Percentiles rank a stretch among this genome's conserved stretches.
phyloP scores from a whole-genome alignment of 2,888 invertebrate species.

The Phlogophora meticulosa region DNA sequence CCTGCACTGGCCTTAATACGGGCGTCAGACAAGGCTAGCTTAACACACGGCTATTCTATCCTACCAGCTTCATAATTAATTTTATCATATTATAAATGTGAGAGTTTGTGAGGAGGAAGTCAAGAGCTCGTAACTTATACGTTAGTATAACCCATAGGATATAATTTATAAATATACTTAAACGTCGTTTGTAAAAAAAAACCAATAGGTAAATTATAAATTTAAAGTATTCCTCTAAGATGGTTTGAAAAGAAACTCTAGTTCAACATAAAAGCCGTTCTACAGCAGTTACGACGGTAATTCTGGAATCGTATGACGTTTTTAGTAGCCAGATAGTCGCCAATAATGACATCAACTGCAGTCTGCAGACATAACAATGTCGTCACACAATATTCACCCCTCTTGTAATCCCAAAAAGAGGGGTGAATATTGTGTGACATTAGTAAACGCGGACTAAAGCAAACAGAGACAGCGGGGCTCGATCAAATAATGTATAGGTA shows the following conservation, averaged over 20 bases:
- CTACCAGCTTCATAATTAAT: too few relatives aligned
- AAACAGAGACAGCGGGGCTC: conserved; percentile 4
- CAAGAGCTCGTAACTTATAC: too few relatives aligned
- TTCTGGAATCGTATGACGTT: conserved; percentile 21
- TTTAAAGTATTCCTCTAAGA: too few relatives aligned
- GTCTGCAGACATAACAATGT: background rate
- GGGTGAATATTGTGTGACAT: conserved; percentile 1
- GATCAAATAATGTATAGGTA: conserved; percentile 1
- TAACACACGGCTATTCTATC: background rate
- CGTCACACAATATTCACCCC: too few relatives aligned
- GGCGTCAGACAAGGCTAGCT: background rate
- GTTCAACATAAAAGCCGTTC: background rate
- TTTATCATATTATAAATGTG: too few relatives aligned
- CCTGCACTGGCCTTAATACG: background rate
- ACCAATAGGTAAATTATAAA: too few relatives aligned
- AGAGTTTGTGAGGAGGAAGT: too few relatives aligned
- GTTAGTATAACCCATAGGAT: too few relatives aligned
- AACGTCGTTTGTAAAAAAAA: too few relatives aligned
- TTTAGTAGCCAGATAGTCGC: conserved; percentile 24
- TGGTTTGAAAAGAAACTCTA: background rate
- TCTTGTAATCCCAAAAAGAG: background rate
- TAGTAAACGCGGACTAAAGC: conserved; percentile 12
- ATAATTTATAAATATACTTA: too few relatives aligned
- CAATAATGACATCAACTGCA: conserved; percentile 24
- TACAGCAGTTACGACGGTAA: background rate